Conservation (phyloP, 2,888 invertebrate species). For the Eubasilissa splendida region DNA sequence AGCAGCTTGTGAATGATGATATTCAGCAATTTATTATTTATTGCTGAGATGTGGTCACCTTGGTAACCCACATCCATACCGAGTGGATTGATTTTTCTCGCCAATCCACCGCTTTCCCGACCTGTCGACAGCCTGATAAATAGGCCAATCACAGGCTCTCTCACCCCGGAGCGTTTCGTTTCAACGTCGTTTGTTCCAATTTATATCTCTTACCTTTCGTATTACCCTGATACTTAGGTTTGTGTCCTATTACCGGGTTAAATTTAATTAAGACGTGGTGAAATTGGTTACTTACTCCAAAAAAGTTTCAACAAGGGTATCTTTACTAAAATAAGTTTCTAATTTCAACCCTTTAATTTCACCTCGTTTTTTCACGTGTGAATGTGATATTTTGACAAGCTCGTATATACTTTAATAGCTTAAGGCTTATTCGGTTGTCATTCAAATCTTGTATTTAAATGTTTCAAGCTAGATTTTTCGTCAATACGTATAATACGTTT, state of each 20-base stretch:
- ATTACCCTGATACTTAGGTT: conserved; percentile 32
- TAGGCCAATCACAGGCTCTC: conserved; percentile 51
- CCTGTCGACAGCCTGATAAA: conserved; percentile 55
- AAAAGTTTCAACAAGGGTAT: no score
- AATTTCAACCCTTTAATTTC: no score
- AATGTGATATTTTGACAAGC: no score
- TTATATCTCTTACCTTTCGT: conserved; percentile 37
- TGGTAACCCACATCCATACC: conserved; percentile 14
- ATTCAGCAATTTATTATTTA: neutral
- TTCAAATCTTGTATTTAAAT: no score
- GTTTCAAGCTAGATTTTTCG: no score
- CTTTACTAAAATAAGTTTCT: no score
- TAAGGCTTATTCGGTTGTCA: no score
- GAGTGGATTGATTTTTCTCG: conserved; percentile 53
- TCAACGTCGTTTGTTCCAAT: conserved; percentile 47
- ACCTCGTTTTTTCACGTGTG: no score
- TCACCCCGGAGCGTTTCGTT: conserved; percentile 46
- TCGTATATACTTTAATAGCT: no score
- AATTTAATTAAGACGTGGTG: conserved; percentile 5
- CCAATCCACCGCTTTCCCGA: conserved; percentile 39
- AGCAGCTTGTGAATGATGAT: neutral
- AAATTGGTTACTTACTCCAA: no score
- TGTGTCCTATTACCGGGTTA: neutral
- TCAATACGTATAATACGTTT: no score
- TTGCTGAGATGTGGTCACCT: conserved; percentile 12